These are phyloP conservation scores for Leptopilina syphax DNA, from an alignment of 2,888 invertebrate genomes.

Conservation along the genomic window DNA sequence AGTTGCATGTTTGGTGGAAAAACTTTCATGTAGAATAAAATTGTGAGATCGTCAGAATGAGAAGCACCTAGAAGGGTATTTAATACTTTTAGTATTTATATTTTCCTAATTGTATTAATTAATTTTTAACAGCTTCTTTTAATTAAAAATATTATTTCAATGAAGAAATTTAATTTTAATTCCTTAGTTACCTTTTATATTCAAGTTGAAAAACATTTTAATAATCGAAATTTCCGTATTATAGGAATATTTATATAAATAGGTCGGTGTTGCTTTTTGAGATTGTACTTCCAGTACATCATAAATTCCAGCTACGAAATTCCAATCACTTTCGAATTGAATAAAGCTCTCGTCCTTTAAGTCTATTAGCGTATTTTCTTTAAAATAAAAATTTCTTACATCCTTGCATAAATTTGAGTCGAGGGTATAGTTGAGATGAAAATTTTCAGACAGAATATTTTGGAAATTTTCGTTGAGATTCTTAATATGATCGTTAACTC, in stretches of 20 bases:
- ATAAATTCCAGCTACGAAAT: slow-evolving; percentile 77
- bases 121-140: too few species aligned
- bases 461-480: slow-evolving; percentile 67
- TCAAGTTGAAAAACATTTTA: not conserved
- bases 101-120: too few species aligned
- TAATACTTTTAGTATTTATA: not conserved
- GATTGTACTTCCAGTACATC: slow-evolving; percentile 75
- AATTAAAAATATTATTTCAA: too few species aligned
- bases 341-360: slow-evolving; percentile 75
- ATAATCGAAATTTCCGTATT: slow-evolving; percentile 61
- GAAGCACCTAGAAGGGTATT: not conserved
- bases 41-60: not conserved
- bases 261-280: slow-evolving; percentile 77
- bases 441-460: slow-evolving; percentile 73
- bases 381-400: slow-evolving; percentile 78
- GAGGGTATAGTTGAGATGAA: slow-evolving; percentile 64
- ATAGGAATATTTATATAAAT: slow-evolving; percentile 80
- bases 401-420: slow-evolving; percentile 66
- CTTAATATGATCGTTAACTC: not conserved
- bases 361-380: slow-evolving; percentile 70
- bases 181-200: not conserved
- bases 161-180: too few species aligned
- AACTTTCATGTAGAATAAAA: not conserved
- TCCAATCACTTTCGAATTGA: slow-evolving; percentile 79
- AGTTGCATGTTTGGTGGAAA: not conserved